A percentile compares a stretch with the other conserved stretches of the same genome.
Evolutionary conservation across 2,113 vertebrate genomes (phyloP).

Genomic region (Aythya baeri): DNA sequence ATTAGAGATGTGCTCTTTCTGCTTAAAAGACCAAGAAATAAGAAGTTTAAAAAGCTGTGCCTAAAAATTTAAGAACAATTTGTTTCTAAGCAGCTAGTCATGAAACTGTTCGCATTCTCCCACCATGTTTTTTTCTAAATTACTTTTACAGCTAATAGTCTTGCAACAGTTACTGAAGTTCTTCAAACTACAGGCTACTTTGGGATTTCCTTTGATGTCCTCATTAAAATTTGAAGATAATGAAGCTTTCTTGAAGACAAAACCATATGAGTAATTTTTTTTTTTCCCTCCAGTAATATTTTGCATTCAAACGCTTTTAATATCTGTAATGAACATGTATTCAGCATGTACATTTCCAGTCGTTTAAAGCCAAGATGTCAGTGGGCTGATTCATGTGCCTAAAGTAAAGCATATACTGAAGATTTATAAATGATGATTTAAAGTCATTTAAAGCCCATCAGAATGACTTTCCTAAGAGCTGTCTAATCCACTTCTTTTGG

Average conservation of each 20-base stretch:
- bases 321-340: background rate
- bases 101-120: background rate
- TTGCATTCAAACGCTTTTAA: background rate
- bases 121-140: background rate
- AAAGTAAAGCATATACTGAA: background rate
- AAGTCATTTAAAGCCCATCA: background rate
- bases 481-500: background rate
- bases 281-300: background rate
- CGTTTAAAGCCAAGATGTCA: background rate
- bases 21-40: background rate
- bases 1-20: background rate
- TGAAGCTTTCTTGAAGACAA: background rate
- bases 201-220: background rate
- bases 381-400: background rate
- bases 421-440: background rate
- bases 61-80: background rate
- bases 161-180: background rate
- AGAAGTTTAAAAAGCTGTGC: background rate
- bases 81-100: background rate
- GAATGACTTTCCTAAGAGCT: background rate
- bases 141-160: background rate
- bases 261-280: background rate
- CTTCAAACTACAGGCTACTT: background rate
- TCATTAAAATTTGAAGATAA: constrained; percentile 11
- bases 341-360: background rate